A percentile compares a stretch with the other conserved stretches of the same genome.
These are phyloP conservation scores for Aleadryas rufinucha DNA, from an alignment of 2,113 vertebrate species.

Conservation along the genomic window DNA sequence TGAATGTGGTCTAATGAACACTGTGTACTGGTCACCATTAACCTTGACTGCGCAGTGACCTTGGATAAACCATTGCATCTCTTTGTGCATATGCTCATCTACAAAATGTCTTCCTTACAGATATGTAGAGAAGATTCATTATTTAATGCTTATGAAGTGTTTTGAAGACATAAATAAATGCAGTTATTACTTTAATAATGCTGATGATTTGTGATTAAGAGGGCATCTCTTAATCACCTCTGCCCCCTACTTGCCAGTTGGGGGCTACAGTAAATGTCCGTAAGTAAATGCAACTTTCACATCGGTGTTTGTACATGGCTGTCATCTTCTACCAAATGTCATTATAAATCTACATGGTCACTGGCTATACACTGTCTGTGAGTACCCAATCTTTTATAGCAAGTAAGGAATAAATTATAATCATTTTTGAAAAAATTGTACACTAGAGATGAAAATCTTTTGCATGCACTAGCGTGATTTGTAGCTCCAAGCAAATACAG, in stretches of 20 bases:
- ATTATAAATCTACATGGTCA: not conserved
- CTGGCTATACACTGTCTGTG: not conserved
- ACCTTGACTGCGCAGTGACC: not conserved
- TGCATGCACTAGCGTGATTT: not conserved
- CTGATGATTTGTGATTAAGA: not conserved
- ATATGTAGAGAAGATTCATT: not conserved
- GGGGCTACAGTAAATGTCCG: not conserved
- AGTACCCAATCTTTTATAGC: not conserved
- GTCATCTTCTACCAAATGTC: not conserved
- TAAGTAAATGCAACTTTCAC: not conserved
- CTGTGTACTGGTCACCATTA: not conserved
- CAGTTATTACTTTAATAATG: not conserved
- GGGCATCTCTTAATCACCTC: not conserved
- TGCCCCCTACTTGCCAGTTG: not conserved
- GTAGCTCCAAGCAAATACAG: not conserved
- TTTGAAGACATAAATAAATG: not conserved
- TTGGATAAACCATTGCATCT: not conserved
- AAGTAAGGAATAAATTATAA: not conserved
- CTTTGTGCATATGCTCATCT: not conserved
- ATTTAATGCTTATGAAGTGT: not conserved
- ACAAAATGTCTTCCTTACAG: not conserved
- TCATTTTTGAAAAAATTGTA: not conserved
- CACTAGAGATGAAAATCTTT: not conserved
- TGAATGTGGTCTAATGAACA: not conserved
- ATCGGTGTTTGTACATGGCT: not conserved